Evolutionary conservation across 1,140 invertebrate genomes (phyloP).

Genomic region (Scaptomyza graminum): DNA sequence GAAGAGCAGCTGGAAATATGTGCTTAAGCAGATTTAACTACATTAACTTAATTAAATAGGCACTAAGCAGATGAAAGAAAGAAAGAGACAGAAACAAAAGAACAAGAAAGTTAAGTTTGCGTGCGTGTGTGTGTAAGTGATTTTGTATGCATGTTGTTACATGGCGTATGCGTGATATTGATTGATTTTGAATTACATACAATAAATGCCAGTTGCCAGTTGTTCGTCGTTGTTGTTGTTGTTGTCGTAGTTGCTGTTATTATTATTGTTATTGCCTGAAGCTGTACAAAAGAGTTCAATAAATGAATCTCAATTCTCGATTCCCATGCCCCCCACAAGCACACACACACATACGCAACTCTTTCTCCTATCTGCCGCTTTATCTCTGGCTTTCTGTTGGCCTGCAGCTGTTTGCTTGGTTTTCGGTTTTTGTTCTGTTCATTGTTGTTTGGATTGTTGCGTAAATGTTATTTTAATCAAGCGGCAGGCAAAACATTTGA

Average conservation of each 20-base stretch:
- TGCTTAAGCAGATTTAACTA: constrained; percentile 82
- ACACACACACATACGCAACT: neutral
- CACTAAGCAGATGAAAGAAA: constrained; percentile 63
- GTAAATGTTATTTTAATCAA: constrained; percentile 67
- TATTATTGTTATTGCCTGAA: constrained; percentile 37
- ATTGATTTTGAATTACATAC: constrained; percentile 75
- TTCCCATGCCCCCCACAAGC: neutral
- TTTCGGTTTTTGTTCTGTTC: constrained; percentile 46
- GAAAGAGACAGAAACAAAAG: neutral
- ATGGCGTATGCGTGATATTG: constrained; percentile 64
- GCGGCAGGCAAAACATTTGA: constrained; percentile 49
- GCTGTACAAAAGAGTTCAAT: constrained; percentile 59
- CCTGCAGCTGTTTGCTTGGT: constrained; percentile 54
- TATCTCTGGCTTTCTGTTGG: constrained; percentile 13
- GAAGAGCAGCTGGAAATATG: constrained; percentile 65
- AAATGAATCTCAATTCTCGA: constrained; percentile 29
- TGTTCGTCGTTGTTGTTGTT: too few species aligned
- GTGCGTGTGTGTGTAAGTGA: constrained; percentile 21
- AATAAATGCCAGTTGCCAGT: constrained; percentile 63
- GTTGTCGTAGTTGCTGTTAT: constrained; percentile 15
- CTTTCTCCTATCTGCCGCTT: constrained; percentile 8
- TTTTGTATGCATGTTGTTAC: constrained; percentile 28
- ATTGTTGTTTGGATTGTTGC: constrained; percentile 54
- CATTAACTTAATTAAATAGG: constrained; percentile 82
- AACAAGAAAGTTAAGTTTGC: neutral